phyloP scores from a whole-genome alignment of 2,113 vertebrate species.

The Gavia stellata region DNA sequence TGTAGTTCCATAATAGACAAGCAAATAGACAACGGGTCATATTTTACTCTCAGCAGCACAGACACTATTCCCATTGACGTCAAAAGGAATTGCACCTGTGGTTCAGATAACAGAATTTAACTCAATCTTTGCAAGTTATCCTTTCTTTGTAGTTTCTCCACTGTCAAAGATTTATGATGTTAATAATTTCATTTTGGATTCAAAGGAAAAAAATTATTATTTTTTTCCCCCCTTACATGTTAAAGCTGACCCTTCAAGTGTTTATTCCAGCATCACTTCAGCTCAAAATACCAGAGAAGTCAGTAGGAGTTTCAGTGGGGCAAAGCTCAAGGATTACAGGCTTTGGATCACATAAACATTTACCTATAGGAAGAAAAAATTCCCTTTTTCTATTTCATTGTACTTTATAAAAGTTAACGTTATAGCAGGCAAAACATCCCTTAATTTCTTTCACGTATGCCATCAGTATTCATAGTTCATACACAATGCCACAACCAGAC shows the following conservation, averaged over 20 bases:
- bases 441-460: background rate
- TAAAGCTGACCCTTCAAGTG: background rate
- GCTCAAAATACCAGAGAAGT: background rate
- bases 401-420: background rate
- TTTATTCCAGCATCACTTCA: background rate
- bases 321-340: background rate
- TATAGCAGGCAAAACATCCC: background rate
- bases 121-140: background rate
- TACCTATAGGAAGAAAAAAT: background rate
- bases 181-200: background rate
- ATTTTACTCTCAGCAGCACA: background rate
- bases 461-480: background rate
- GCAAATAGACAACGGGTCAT: background rate
- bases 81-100: conserved; percentile 5
- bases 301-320: background rate
- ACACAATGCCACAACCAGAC: background rate
- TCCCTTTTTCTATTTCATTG: background rate
- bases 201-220: background rate
- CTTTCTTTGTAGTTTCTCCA: background rate
- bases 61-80: background rate
- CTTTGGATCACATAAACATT: background rate
- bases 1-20: background rate
- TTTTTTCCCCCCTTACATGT: fast-evolving
- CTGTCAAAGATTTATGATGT: background rate
- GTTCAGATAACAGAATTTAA: conserved; percentile 1